phyloP scores from a whole-genome alignment of 2,888 invertebrate genomes.

The Hermodice carunculata region DNA sequence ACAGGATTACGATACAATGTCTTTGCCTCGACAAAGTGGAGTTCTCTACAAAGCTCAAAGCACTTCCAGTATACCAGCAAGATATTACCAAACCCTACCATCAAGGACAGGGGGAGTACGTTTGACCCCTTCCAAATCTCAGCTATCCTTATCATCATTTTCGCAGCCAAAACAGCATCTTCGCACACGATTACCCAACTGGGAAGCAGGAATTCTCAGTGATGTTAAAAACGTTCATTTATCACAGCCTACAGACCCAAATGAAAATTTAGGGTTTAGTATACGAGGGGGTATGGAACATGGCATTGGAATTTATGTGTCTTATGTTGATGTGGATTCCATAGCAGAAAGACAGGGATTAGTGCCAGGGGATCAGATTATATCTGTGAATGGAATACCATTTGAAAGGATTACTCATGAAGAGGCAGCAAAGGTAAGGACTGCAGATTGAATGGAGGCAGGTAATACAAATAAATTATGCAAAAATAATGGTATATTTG shows the following conservation, averaged over 20 bases:
- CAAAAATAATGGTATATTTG: too few relatives aligned
- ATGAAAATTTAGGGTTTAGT: slow-evolving; percentile 80
- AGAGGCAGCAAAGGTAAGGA: slow-evolving; percentile 61
- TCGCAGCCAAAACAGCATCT: too few relatives aligned
- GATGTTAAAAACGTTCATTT: slow-evolving; percentile 1
- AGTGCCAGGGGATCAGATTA: slow-evolving; percentile 85
- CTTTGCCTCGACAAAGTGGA: too few relatives aligned
- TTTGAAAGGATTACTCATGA: slow-evolving; percentile 73
- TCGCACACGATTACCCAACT: not conserved
- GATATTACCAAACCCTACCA: too few relatives aligned
- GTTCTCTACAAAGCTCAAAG: too few relatives aligned
- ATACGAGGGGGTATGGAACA: slow-evolving; percentile 95
- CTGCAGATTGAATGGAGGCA: too few relatives aligned
- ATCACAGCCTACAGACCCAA: not conserved
- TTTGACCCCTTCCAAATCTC: too few relatives aligned
- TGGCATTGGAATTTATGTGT: slow-evolving; percentile 94
- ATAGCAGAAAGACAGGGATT: slow-evolving; percentile 89
- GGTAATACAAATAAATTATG: too few relatives aligned
- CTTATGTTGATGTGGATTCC: slow-evolving; percentile 93
- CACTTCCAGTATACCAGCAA: too few relatives aligned
- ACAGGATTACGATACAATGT: slow-evolving; percentile 4
- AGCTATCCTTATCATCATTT: too few relatives aligned
- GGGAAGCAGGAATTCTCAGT: slow-evolving; percentile 12
- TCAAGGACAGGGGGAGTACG: too few relatives aligned
- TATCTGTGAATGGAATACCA: slow-evolving; percentile 93